phyloP scores from a whole-genome alignment of 2,888 invertebrate genomes.

The Ischnura elegans region DNA sequence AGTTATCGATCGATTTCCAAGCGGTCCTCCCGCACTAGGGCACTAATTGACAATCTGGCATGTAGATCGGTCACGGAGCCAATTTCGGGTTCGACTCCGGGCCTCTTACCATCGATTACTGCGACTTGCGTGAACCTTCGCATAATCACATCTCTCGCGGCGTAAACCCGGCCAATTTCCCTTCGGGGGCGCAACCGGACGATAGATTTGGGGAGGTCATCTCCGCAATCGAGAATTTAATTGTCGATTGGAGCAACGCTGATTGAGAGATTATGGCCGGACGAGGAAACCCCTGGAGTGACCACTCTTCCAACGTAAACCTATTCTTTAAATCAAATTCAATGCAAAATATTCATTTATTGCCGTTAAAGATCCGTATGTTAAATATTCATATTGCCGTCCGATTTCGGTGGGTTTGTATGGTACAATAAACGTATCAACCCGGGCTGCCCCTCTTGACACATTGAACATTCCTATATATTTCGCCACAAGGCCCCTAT shows the following conservation, averaged over 20 bases:
- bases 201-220: background rate
- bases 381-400: no score
- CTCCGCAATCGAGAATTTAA: background rate
- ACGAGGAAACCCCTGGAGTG: background rate
- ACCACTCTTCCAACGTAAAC: background rate
- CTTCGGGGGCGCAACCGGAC: background rate
- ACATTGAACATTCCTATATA: no score
- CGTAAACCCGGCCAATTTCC: background rate
- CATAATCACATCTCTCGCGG: background rate
- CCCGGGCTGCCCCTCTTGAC: no score
- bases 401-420: no score
- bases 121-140: background rate
- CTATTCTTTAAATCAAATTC: background rate
- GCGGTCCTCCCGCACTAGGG: background rate
- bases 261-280: background rate
- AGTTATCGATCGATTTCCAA: background rate
- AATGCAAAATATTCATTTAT: no score
- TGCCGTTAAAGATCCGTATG: no score
- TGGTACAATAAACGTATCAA: no score
- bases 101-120: background rate
- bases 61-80: background rate
- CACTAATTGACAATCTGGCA: background rate
- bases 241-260: background rate
- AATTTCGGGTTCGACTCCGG: background rate
- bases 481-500: no score